Evolutionary conservation across 2,888 invertebrate species (phyloP), one percentile per base, ranked within the genome.

Genomic region (Chouioia cunea): DNA sequence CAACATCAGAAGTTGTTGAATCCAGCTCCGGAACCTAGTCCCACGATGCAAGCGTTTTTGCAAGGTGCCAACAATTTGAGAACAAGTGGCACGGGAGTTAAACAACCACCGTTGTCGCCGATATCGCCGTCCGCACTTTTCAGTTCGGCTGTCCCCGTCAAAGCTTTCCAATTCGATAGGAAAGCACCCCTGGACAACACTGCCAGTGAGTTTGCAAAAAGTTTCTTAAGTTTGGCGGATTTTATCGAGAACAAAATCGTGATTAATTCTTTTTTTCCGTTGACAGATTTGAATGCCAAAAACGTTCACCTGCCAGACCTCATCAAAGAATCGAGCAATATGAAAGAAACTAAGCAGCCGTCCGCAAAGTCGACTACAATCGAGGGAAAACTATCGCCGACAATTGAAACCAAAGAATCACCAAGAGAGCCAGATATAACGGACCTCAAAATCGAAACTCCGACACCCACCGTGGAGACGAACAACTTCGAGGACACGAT

Each of bases 1-100:
- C 95, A 96, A 81, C 93, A 95, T 80, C 96, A 96, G 80, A 96
- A 95, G 81, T 86, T 95, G 76, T 84, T 96, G 50, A 93, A 94
- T 83, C 94, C 94, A 0, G 93, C 94, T 0, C 88, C 91, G 0
- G 90, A 90, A 60, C 90, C 91, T 15, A 91, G 90, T 79, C 89
- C 91, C 0, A 89, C 90, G 56, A 92, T 92, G 91, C 91, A 92
- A 81, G 90, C 90, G 3, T 91, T 92, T 77, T 83, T 92, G 67
- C 89, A 90, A 77, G 86, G 86, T 15, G 82, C 86, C 10, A 84
- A 80, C 52, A 86, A 85, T 72, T 71, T 85, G 18, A 81, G 85
- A 8, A 66, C 77, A 3, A 75, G 71, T 15, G 18, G 22, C 16
- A 58, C 78, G 4, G 76, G 73, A 12, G 46, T 43, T 10, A 68